These are phyloP conservation scores for Agrochola circellaris DNA, from an alignment of 2,888 invertebrate species.

Conservation along the genomic window DNA sequence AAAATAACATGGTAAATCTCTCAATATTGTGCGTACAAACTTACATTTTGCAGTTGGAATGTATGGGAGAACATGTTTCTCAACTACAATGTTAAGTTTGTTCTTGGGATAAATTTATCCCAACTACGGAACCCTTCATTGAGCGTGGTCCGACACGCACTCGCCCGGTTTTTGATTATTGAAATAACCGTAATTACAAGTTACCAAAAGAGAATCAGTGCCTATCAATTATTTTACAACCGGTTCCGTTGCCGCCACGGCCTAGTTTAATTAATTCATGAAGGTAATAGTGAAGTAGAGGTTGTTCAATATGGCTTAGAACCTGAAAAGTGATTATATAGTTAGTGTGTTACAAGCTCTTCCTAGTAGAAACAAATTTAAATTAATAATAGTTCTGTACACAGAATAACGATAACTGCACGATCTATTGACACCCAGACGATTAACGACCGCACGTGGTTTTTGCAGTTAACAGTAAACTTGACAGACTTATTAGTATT, in stretches of 20 bases:
- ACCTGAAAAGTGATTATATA: conserved; percentile 47
- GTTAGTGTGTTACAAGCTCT: conserved; percentile 27
- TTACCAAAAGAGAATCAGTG: conserved; percentile 54
- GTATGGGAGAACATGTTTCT: no score
- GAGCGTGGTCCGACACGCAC: no score
- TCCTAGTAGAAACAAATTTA: conserved; percentile 24
- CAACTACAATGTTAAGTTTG: no score
- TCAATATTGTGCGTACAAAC: no score
- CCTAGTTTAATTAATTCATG: conserved; percentile 59
- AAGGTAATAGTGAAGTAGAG: conserved; percentile 50
- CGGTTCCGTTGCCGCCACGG: conserved; percentile 58
- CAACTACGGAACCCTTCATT: no score
- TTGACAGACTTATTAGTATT: conserved; percentile 72
- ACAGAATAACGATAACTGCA: conserved; percentile 36
- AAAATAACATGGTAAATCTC: no score
- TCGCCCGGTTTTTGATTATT: conserved; percentile 31
- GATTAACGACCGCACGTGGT: conserved; percentile 56
- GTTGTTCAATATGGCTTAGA: conserved; percentile 33
- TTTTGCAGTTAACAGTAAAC: conserved; percentile 72
- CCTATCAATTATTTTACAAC: conserved; percentile 51
- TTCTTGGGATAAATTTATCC: no score
- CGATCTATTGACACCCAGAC: conserved; percentile 46
- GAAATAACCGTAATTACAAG: conserved; percentile 56
- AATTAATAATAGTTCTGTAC: conserved; percentile 14
- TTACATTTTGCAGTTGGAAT: no score